phyloP scores from a whole-genome alignment of 1,140 invertebrate genomes.

The Pseudachorutes palmiensis region DNA sequence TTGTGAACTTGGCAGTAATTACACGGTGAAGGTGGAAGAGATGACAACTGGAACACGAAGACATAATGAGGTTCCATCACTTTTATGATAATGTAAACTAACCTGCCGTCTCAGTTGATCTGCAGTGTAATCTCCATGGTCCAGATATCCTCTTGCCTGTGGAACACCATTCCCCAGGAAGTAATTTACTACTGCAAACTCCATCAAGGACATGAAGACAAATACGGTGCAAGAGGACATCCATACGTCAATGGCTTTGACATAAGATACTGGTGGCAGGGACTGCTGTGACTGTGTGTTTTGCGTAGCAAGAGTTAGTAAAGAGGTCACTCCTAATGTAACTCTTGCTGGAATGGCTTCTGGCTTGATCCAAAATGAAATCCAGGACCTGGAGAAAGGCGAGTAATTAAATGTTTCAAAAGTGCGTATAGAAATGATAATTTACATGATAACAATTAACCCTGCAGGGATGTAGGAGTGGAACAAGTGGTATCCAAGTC shows the following conservation, averaged over 20 bases:
- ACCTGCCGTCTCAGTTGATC: no score
- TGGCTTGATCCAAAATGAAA: conserved; percentile 42
- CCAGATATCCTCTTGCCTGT: no score
- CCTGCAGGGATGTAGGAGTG: conserved; percentile 82
- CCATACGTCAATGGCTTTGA: conserved; percentile 45
- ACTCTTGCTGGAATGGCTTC: conserved; percentile 41
- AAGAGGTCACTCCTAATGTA: conserved; percentile 38
- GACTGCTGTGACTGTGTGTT: conserved; percentile 63
- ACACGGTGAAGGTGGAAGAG: conserved; percentile 24
- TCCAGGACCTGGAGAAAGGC: conserved; percentile 39
- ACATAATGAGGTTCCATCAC: no score
- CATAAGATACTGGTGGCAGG: conserved; percentile 60
- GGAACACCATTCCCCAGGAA: conserved; percentile 80
- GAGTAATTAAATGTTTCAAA: no score
- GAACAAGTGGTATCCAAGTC: conserved; percentile 77
- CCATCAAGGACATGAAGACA: conserved; percentile 80
- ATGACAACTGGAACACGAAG: no score
- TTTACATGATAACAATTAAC: conserved; percentile 60
- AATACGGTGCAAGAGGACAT: conserved; percentile 9
- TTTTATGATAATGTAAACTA: no score
- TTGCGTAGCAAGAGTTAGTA: conserved; percentile 36
- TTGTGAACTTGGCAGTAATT: conserved; percentile 22
- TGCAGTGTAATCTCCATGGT: no score
- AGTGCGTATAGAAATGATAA: neutral
- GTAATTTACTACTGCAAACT: conserved; percentile 85